Evolutionary conservation across 2,797 vertebrate species (phyloP).

Genomic region (Taeniopygia guttata): DNA sequence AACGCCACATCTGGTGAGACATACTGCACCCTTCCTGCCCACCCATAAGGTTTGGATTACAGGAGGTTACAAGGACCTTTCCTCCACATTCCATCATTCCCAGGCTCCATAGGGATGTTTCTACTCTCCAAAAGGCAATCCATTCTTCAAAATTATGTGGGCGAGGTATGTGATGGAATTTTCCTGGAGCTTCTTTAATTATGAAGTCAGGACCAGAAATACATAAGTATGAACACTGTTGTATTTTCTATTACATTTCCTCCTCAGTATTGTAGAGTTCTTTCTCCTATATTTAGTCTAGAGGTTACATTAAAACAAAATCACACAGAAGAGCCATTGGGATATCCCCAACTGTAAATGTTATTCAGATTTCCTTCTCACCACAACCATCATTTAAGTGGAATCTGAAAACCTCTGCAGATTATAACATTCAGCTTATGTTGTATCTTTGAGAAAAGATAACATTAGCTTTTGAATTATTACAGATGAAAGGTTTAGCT

Average conservation of each 20-base stretch:
- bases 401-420: neutral
- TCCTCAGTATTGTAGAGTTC: neutral
- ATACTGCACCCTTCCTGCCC: no score
- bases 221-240: fast-evolving
- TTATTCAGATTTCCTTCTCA: neutral
- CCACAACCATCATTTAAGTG: neutral
- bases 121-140: neutral
- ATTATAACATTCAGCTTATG: neutral
- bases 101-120: neutral
- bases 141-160: neutral
- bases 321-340: neutral
- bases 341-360: neutral
- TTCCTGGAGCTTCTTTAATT: neutral
- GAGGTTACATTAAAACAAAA: neutral
- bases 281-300: neutral
- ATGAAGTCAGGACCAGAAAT: neutral
- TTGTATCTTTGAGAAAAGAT: neutral
- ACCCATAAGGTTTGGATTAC: neutral
- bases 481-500: neutral
- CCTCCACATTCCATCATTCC: neutral
- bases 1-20: neutral
- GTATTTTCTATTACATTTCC: neutral
- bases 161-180: neutral
- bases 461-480: neutral
- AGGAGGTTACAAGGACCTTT: neutral